phyloP scores from a whole-genome alignment of 2,113 vertebrate genomes.

The Sinocyclocheilus anophthalmus region DNA sequence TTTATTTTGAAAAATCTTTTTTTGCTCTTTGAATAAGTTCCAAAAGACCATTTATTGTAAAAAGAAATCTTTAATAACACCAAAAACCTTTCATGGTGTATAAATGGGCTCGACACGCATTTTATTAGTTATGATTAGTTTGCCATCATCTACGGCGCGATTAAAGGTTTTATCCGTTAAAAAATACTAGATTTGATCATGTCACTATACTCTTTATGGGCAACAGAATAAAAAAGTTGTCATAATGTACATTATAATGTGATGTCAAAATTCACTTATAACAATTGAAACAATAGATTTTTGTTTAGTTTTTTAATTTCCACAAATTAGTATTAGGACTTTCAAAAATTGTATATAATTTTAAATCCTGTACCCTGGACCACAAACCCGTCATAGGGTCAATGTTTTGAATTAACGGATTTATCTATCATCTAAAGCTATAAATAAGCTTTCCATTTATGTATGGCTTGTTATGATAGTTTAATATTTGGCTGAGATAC shows the following conservation, averaged over 20 bases:
- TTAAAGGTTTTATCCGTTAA: neutral
- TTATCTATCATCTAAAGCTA: too few species aligned
- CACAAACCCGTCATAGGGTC: too few species aligned
- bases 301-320: neutral
- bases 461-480: too few species aligned
- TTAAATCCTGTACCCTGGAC: too few species aligned
- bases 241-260: neutral
- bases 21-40: neutral
- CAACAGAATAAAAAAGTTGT: neutral
- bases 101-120: too few species aligned
- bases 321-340: neutral
- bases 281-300: neutral
- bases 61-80: neutral
- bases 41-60: neutral
- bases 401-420: too few species aligned
- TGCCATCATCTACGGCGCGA: neutral
- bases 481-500: too few species aligned
- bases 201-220: neutral
- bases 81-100: neutral
- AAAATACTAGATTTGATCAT: neutral
- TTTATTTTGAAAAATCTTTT: neutral
- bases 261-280: neutral
- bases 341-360: neutral
- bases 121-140: neutral
- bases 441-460: too few species aligned